Conservation (phyloP, 2,113 vertebrate species). For the Triplophysa rosa region DNA sequence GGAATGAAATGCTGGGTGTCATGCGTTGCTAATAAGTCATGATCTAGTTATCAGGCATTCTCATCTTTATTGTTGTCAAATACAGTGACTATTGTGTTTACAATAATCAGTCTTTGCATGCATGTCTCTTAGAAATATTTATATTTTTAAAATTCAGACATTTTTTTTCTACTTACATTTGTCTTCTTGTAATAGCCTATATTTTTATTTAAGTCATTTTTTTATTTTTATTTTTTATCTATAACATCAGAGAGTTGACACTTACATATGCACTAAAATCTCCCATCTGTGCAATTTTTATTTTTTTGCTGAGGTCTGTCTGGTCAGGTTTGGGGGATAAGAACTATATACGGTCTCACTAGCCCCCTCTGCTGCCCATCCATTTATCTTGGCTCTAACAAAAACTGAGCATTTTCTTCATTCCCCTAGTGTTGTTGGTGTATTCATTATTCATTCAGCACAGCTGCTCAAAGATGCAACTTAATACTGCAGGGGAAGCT, state of each 20-base stretch:
- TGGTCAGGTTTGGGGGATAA: neutral
- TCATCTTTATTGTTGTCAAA: conserved; percentile 66
- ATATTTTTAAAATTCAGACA: no score
- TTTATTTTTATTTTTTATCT: no score
- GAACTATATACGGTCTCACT: neutral
- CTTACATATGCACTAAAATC: no score
- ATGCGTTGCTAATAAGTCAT: conserved; percentile 69
- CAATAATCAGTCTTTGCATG: conserved; percentile 48
- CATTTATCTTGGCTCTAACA: neutral
- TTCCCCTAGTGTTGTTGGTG: neutral
- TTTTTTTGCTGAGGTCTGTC: neutral
- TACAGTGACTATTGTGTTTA: conserved; percentile 68
- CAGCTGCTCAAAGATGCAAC: neutral
- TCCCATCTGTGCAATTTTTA: no score
- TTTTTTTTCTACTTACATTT: no score
- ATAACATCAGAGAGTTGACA: no score
- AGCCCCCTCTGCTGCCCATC: neutral
- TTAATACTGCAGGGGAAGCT: neutral
- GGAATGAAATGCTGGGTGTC: conserved; percentile 49
- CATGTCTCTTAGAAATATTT: conserved; percentile 36
- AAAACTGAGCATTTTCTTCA: neutral
- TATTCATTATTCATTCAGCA: conserved; percentile 2
- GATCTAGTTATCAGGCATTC: conserved; percentile 74
- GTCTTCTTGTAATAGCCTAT: no score
- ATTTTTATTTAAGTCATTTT: no score